Base-by-base conservation (phyloP, 2,113 vertebrate genomes). In the Centrocercus urophasianus region DNA sequence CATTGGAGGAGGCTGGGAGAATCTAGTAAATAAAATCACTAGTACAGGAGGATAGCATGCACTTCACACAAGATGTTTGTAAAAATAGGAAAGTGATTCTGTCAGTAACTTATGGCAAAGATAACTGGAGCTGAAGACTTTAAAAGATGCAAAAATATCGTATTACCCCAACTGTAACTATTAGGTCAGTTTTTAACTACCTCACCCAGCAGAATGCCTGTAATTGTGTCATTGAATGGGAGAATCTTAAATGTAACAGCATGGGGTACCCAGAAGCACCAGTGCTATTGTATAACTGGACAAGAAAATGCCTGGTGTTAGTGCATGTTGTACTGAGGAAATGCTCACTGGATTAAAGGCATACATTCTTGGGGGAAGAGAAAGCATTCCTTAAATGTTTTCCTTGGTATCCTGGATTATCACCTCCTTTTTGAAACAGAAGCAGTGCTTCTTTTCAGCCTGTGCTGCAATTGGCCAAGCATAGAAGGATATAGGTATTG, bases 351-450 rank as follows among this genome's bases (percentile, higher is more conserved):
- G 52, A 54, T 54, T 54, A 52, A 14, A 27, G 11, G 6, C 3
- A 43, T 3, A 6, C 4, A 18, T 27, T 80, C 43, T 6, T 1
- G 5, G 14, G 7, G 34, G 5, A 6, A 21, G 30, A 21, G 13
- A 27, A 47, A 47, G n/a, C 12, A 78, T 69, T 78, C 34, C 57
- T 56, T 56, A 11, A 30, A 19, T 10, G 11, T 72, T 75, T 83
- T 36, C 59, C 11, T 65, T 76, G 20, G 27, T 10, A 22, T 28
- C 10, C 40, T 77, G n/a, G 34, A 67, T 64, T 64, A 38, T 34
- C 56, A n/a, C 36, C 34, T 42, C 10, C 12, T 25, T 10, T 83
- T 70, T 67, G 45, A 89, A 63, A 13, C 48, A 19, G 45, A 78
- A 87, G 47, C 1, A 18, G 9, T 60, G 66, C 47, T 52, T 0